Conservation (phyloP, 2,888 invertebrate species). For the Netelia melanura region DNA sequence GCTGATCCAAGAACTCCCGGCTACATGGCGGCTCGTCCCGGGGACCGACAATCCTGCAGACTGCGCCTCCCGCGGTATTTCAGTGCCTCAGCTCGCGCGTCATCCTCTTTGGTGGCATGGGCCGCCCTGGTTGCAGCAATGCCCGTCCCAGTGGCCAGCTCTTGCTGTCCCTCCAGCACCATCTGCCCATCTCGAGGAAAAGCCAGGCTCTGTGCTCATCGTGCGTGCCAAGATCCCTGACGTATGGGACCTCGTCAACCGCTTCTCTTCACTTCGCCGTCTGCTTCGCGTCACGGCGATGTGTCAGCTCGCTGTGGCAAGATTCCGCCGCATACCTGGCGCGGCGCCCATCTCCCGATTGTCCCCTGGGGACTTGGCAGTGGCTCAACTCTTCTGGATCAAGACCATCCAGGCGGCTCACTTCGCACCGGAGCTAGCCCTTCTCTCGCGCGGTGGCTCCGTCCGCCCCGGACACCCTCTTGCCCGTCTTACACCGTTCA, state of each 20-base stretch:
- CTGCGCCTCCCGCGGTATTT: constrained; percentile 63
- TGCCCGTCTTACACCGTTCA: no score
- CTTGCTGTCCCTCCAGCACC: constrained; percentile 29
- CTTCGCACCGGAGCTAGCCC: background rate
- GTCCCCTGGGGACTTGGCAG: background rate
- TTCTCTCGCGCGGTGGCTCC: no score
- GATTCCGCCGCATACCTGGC: background rate
- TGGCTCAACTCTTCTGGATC: background rate
- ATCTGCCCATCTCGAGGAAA: background rate
- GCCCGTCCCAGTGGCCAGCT: constrained; percentile 38
- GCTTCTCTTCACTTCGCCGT: no score
- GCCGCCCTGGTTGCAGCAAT: background rate
- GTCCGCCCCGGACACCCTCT: no score
- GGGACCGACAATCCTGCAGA: constrained; percentile 68
- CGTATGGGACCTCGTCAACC: no score
- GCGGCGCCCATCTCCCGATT: background rate
- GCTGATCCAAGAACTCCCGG: constrained; percentile 58
- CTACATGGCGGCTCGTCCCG: constrained; percentile 61
- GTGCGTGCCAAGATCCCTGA: no score
- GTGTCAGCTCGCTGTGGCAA: background rate
- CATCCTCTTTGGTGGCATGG: constrained; percentile 47
- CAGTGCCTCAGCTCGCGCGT: constrained; percentile 37
- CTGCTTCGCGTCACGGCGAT: no score
- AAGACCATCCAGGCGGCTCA: background rate
- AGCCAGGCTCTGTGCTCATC: no score